Evolutionary conservation across 2,797 vertebrate species (phyloP), one percentile per base, ranked within the genome.

Genomic region (Eurystomus glaucurus): DNA sequence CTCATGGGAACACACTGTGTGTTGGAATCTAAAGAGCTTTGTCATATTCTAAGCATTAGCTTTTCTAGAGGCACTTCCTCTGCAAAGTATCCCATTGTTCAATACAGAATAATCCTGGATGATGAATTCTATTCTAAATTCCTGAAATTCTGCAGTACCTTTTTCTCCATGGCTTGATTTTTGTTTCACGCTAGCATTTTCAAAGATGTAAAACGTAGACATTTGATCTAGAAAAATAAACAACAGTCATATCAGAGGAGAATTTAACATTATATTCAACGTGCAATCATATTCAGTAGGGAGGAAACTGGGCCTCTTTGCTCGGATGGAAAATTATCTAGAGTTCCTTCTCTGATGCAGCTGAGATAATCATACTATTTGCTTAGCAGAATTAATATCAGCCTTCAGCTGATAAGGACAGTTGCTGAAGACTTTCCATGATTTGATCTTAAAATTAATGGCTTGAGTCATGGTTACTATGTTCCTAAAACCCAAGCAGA

Each of bases 151-250:
- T 88, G 5, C 8, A 22, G 35, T 90, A 88, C 64, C 60, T 96
- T 62, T 68, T 82, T 6, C 65, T 51, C 46, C 12, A 2, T 14
- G 26, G 43, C 29, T 83, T 82, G 58, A 31, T 72, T 58, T 71
- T 72, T 77, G 11, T 64, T 71, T 85, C 66, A 84, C 87, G 23
- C 35, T 25, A 60, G 33, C 39, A 41, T 51, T 89, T 77, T 65
- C 75, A 80, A 72, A 80, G 85, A 70, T 57, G 68, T 69, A 51
- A 85, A 65, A 48, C 2, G 51, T 17, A 77, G 58, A n/a, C 75
- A 91, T 58, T 95, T 95, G 29, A 72, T 48, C 89, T 96, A 80
- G 80, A 90, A 83, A 93, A 91, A 52, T 16, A 70, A 85, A 50
- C 11, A 91, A 68, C 15, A 64, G 45, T 55, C 18, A 11, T 37